Evolutionary conservation across 2,113 vertebrate species (phyloP).

Genomic region (Catagonus wagneri): DNA sequence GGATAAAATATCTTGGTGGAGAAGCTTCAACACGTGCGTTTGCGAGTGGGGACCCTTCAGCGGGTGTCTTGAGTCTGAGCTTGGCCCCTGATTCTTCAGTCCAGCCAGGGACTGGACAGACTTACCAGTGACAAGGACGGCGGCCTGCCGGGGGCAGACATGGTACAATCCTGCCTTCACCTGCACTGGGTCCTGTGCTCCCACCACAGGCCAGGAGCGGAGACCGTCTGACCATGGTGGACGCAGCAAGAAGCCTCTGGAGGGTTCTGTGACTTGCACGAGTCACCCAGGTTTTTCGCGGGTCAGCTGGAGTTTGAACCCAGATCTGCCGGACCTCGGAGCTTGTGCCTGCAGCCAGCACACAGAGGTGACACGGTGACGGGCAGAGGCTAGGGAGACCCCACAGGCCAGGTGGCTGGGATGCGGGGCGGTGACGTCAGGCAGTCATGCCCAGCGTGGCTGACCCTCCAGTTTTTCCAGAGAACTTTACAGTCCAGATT

Average conservation of each 20-base stretch:
- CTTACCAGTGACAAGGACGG: background rate
- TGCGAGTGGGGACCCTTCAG: background rate
- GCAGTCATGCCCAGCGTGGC: rapidly evolving
- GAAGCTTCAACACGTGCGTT: rapidly evolving
- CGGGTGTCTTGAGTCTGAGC: background rate
- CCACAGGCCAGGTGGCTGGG: rapidly evolving
- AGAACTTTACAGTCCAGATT: background rate
- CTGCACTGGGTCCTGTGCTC: rapidly evolving
- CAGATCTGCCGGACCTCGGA: background rate
- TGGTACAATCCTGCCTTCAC: rapidly evolving
- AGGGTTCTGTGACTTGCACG: rapidly evolving
- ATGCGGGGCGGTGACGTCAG: rapidly evolving
- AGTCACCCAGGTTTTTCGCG: rapidly evolving
- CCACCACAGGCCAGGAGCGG: rapidly evolving
- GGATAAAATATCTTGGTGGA: background rate
- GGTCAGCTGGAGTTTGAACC: background rate
- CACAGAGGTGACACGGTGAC: rapidly evolving
- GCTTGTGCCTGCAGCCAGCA: background rate
- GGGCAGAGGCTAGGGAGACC: background rate
- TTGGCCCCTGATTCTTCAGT: rapidly evolving
- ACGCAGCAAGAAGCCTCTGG: rapidly evolving
- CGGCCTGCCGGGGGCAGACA: background rate
- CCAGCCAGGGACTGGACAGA: background rate
- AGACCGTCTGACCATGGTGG: rapidly evolving
- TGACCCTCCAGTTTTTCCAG: no score